Percentiles rank a stretch among this genome's conserved stretches.
These are phyloP conservation scores for Paratilapia polleni DNA, from an alignment of 2,113 vertebrate genomes.

Conservation along the genomic window DNA sequence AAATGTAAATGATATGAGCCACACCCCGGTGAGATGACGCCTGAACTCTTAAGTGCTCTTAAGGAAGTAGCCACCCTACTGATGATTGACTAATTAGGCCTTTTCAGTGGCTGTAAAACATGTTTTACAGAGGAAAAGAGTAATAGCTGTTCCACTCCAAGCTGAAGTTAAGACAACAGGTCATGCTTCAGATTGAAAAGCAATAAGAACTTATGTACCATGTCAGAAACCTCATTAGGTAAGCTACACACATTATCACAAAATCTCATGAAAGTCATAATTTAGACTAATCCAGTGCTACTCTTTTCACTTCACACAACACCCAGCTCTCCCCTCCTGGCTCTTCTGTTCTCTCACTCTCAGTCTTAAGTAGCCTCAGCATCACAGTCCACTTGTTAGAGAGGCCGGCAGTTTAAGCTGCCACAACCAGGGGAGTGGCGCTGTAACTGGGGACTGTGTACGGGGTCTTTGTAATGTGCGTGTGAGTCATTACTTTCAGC, in stretches of 20 bases:
- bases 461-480: conserved; percentile 33
- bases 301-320: conserved; percentile 32
- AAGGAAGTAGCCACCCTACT: conserved; percentile 63
- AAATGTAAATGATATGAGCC: conserved; percentile 72
- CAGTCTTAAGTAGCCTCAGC: conserved; percentile 40
- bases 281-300: conserved; percentile 34
- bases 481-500: conserved; percentile 65
- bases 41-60: conserved; percentile 50
- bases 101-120: conserved; percentile 49
- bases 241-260: conserved; percentile 26
- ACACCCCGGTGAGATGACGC: conserved; percentile 59
- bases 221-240: conserved; percentile 50
- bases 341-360: conserved; percentile 25
- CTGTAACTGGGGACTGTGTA: conserved; percentile 30
- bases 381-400: conserved; percentile 59
- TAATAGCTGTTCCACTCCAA: conserved; percentile 30
- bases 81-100: conserved; percentile 63
- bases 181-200: conserved; percentile 31
- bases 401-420: conserved; percentile 27
- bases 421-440: conserved; percentile 40
- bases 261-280: conserved; percentile 49
- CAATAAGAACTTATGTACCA: conserved; percentile 36
- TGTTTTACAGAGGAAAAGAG: conserved; percentile 56
- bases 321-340: conserved; percentile 5
- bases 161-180: conserved; percentile 32